phyloP scores from a whole-genome alignment of 2,113 vertebrate genomes.

The Epinephelus lanceolatus region DNA sequence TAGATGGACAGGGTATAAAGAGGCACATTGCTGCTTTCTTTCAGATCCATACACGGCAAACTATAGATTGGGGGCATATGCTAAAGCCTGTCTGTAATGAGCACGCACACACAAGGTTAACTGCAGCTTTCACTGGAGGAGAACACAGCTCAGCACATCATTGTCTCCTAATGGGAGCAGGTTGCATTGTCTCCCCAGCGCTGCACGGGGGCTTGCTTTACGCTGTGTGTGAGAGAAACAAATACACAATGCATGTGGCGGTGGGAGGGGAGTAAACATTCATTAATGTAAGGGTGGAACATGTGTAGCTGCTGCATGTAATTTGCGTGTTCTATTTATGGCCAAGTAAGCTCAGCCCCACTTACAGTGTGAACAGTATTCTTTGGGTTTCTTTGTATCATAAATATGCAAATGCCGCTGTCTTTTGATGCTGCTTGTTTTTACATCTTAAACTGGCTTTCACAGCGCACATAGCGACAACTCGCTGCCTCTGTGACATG shows the following conservation, averaged over 20 bases:
- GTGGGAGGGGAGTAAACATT: slow-evolving; percentile 51
- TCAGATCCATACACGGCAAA: slow-evolving; percentile 32
- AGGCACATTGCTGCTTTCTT: slow-evolving; percentile 33
- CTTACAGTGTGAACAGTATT: slow-evolving; percentile 61
- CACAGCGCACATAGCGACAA: slow-evolving; percentile 42
- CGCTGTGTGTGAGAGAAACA: slow-evolving; percentile 26
- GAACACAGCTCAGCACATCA: slow-evolving; percentile 66
- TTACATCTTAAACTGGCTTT: slow-evolving; percentile 66
- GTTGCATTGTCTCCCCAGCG: slow-evolving; percentile 52
- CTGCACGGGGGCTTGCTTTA: slow-evolving; percentile 19
- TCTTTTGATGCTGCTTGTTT: slow-evolving; percentile 65
- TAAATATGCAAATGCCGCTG: slow-evolving; percentile 67
- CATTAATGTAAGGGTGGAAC: slow-evolving; percentile 60
- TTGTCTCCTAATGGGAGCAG: slow-evolving; percentile 65
- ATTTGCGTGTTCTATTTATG: slow-evolving; percentile 71
- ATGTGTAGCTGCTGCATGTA: slow-evolving; percentile 59
- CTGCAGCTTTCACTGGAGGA: slow-evolving; percentile 51
- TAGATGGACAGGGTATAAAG: background rate
- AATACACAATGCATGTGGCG: slow-evolving; percentile 51
- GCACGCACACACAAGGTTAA: slow-evolving; percentile 60
- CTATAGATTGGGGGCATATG: slow-evolving; percentile 54
- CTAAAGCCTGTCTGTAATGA: slow-evolving; percentile 55
- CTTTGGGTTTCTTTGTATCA: slow-evolving; percentile 45
- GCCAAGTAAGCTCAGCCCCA: slow-evolving; percentile 50
- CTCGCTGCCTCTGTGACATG: slow-evolving; percentile 52